Percentiles rank a stretch among this genome's conserved stretches.
phyloP scores from a whole-genome alignment of 2,888 invertebrate species.

The Agriopis aurantiaria region DNA sequence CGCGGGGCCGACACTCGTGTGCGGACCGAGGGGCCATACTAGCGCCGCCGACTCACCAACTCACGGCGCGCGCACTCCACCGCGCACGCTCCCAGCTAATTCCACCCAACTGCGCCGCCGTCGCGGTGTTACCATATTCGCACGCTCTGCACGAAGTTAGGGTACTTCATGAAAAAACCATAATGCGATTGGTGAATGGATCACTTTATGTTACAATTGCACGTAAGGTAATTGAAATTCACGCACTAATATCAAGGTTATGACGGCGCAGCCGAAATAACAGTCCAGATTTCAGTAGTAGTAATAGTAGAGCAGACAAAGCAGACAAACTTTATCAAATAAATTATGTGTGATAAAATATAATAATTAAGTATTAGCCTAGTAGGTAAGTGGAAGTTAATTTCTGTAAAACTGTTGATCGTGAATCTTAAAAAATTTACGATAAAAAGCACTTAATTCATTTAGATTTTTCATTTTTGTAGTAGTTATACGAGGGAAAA shows the following conservation, averaged over 20 bases:
- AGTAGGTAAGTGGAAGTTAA: neutral
- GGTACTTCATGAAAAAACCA: conserved; percentile 41
- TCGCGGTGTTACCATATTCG: conserved; percentile 59
- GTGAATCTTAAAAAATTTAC: no score
- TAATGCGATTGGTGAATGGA: conserved; percentile 10
- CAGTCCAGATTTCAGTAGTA: neutral
- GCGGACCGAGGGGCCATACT: conserved; percentile 44
- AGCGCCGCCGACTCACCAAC: conserved; percentile 48
- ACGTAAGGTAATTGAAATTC: neutral
- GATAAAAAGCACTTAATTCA: no score
- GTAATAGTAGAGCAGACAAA: neutral
- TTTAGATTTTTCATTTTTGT: no score
- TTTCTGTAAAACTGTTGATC: neutral
- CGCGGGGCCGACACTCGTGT: conserved; percentile 60
- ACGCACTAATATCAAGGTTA: conserved; percentile 5
- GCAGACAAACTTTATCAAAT: neutral
- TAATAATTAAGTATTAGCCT: neutral
- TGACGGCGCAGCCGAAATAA: neutral
- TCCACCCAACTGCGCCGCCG: conserved; percentile 28
- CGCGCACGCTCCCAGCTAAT: conserved; percentile 43
- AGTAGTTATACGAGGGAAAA: neutral
- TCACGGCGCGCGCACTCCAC: conserved; percentile 48
- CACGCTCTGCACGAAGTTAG: conserved; percentile 39
- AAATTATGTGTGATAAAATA: neutral
- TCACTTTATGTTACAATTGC: neutral